A percentile compares a stretch with the other conserved stretches of the same genome.
Evolutionary conservation across 2,113 vertebrate species (phyloP).

Genomic region (Odocoileus virginianus): DNA sequence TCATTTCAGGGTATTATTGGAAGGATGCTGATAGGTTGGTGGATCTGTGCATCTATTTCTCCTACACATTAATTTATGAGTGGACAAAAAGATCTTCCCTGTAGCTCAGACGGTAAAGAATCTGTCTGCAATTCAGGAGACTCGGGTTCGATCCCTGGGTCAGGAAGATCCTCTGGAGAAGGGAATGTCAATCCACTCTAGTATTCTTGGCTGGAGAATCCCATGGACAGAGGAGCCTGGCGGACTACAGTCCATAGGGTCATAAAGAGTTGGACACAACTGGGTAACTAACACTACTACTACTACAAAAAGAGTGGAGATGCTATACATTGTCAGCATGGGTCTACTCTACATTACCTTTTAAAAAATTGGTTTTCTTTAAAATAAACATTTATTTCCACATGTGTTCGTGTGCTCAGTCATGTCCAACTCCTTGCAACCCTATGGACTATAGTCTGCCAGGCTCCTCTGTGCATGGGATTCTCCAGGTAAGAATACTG

Average conservation of each 20-base stretch:
- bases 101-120: neutral
- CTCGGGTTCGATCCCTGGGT: rapidly evolving
- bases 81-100: neutral
- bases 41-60: neutral
- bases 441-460: neutral
- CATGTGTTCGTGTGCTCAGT: neutral
- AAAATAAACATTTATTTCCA: neutral
- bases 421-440: neutral
- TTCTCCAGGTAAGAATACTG: neutral
- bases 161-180: neutral
- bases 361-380: neutral
- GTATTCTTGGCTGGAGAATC: neutral
- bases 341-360: neutral
- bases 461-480: neutral
- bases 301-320: neutral
- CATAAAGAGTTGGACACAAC: neutral
- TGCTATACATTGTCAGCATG: neutral
- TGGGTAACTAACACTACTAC: neutral
- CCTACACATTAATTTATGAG: neutral
- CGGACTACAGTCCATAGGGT: neutral
- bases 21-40: neutral
- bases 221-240: neutral
- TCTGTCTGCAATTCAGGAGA: neutral
- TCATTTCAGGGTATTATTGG: neutral
- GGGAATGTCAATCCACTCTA: neutral